Percentiles rank a stretch among this genome's conserved stretches.
phyloP scores from a whole-genome alignment of 2,797 vertebrate genomes.

The Artibeus lituratus region DNA sequence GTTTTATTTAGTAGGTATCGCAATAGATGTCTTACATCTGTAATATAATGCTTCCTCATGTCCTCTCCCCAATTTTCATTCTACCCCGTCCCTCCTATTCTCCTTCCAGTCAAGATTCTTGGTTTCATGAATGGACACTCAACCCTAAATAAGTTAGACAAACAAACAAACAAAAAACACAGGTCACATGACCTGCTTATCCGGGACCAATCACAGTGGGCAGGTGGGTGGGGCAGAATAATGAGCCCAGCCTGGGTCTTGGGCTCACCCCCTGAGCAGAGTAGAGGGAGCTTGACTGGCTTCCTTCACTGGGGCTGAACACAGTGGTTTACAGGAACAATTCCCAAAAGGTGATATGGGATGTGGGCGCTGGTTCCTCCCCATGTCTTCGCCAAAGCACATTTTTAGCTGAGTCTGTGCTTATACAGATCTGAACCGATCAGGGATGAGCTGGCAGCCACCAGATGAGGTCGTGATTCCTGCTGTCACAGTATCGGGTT shows the following conservation, averaged over 20 bases:
- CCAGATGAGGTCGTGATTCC: neutral
- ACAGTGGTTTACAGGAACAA: neutral
- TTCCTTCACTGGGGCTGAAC: neutral
- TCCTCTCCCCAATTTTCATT: neutral
- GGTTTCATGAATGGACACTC: neutral
- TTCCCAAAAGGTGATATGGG: neutral
- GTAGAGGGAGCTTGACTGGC: neutral
- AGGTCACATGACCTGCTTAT: neutral
- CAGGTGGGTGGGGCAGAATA: neutral
- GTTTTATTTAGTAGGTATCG: neutral
- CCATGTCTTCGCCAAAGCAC: neutral
- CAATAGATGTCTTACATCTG: neutral
- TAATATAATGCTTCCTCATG: neutral
- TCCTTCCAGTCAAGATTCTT: neutral
- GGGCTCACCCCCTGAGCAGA: neutral
- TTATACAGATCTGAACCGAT: neutral
- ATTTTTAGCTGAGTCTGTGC: neutral
- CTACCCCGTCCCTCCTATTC: neutral
- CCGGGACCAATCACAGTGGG: neutral
- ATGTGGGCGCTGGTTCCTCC: neutral
- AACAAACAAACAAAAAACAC: neutral
- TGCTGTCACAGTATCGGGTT: neutral
- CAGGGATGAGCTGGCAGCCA: rapidly evolving
- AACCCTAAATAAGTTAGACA: neutral
- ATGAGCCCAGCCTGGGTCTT: neutral